Evolutionary conservation across 2,113 vertebrate species (phyloP).

Genomic region (Noturus placidus): DNA sequence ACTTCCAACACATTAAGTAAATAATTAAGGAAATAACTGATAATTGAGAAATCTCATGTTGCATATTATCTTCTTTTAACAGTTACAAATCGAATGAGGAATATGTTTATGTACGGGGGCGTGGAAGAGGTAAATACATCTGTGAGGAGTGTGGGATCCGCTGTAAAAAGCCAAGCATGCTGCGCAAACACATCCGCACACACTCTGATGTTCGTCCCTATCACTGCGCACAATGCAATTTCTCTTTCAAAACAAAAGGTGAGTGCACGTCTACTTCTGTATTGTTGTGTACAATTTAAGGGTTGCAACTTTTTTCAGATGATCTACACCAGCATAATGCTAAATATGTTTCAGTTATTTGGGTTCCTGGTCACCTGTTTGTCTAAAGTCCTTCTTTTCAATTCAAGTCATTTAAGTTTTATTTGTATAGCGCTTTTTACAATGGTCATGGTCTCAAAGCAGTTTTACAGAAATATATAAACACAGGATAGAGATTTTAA

Average conservation of each 20-base stretch:
- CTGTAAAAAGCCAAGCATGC: conserved; percentile 98
- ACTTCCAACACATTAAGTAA: background rate
- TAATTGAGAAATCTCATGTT: background rate
- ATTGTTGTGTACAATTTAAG: background rate
- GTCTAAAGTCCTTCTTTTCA: background rate
- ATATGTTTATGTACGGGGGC: conserved; percentile 94
- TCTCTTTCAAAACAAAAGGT: conserved; percentile 99
- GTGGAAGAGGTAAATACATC: conserved; percentile 96
- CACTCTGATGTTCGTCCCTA: conserved; percentile 96
- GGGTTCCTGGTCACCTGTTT: background rate
- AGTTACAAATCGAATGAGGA: conserved; percentile 98
- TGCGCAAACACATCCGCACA: conserved; percentile 97
- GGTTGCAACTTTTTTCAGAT: background rate
- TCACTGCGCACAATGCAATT: conserved; percentile 95
- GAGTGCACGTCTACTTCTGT: conserved; percentile 14
- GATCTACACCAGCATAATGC: background rate
- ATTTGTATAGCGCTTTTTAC: too few species aligned
- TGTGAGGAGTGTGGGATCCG: conserved; percentile 98
- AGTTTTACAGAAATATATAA: too few species aligned
- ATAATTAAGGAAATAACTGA: background rate
- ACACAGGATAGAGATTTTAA: too few species aligned
- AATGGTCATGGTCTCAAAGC: too few species aligned
- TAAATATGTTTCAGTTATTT: background rate
- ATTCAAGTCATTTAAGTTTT: too few species aligned
- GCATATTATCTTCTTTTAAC: conserved; percentile 22